Base-by-base conservation (phyloP, 1,140 invertebrate species). In the Eciton burchellii region DNA sequence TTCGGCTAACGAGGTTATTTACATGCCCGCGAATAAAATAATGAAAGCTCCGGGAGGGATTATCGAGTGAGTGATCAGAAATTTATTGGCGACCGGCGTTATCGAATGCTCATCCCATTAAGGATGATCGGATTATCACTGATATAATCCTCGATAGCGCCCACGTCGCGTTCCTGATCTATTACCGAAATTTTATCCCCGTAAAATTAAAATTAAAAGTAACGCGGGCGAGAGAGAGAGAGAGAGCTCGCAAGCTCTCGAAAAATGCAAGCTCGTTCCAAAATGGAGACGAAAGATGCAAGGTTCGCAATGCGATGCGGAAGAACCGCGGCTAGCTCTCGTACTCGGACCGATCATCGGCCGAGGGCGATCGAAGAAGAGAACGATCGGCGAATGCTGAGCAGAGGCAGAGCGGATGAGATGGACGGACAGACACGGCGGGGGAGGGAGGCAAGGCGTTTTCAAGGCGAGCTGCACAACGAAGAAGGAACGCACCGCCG, bases 11-110 rank as follows among this genome's bases (percentile, higher is more conserved):
- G 35, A 79, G 41, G 21, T 68, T 57, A 77, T 79, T 68, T 79
- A 68, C 24, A 56, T 70, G 16, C 3, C 49, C 4, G 63, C 41
- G 35, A 54, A 79, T 79, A 79, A 79, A 79, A 70, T 56, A 68
- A 54, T 45, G 12, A 70, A 68, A 79, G 35, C 43, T 79, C 35
- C 62, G 29, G 56, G 54, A 76, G 21, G 12, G 62, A 77, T 66
- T 79, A 84, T 65, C 73, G 57, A 57, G 26, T 19, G 52, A 45
- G 35, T 11, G 49, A 62, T 60, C 57, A 19, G 63, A 21, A 56
- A 79, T 79, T 68, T 79, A 79, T 79, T 70, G 56, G n/a, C 43
- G 29, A n/a, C 21, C 43, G 35, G 47, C 35, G 35, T 68, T 77
- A 79, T 70, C 52, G 49, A 68, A 70, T 79, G 35, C 56, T 35